Evolutionary conservation across 1,140 invertebrate genomes (phyloP), one percentile per base, ranked within the genome.

Genomic region (Adoxophyes honmai): DNA sequence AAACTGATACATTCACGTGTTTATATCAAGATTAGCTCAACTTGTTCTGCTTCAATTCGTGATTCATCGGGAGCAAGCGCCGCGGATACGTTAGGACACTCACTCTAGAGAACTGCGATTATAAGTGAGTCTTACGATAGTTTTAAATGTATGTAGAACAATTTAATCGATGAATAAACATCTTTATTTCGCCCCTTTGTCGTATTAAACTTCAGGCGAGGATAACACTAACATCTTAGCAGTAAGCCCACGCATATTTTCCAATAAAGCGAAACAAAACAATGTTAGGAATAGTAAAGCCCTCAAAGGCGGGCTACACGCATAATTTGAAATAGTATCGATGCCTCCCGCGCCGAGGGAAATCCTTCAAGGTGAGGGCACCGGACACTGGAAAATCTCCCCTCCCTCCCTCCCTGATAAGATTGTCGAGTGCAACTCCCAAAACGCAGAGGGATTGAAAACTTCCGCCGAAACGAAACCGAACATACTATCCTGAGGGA

Each of bases 391-490:
- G 83, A 83, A 86, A 88, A 88, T 88, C 80, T 83, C 73, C 66
- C 72, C 77, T 73, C 55, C 69, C 65, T 58, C 60, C 65, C 68
- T 59, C 70, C 67, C 73, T 80, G 85, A 88, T 86, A 86, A 85
- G 78, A 88, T 88, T 85, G 85, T 86, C 85, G 79, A 84, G 73
- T 81, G 81, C 81, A 86, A 86, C 76, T 85, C 82, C 82, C 85
- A 73, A 70, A 83, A 84, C 81, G 73, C 82, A 75, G 73, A 85
- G 82, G 85, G 82, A 85, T 86, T 81, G 80, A 78, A 86, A 85
- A 88, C 66, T 88, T 86, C 67, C 58, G 78, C 75, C 70, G 78
- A 79, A 87, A 78, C 79, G 81, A 82, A 84, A 82, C 77, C 75
- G 81, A 82, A 76, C 78, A 81, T 73, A 73, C 51, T 69, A 77